Evolutionary conservation across 2,797 vertebrate species (phyloP).

Genomic region (Spatula clypeata): DNA sequence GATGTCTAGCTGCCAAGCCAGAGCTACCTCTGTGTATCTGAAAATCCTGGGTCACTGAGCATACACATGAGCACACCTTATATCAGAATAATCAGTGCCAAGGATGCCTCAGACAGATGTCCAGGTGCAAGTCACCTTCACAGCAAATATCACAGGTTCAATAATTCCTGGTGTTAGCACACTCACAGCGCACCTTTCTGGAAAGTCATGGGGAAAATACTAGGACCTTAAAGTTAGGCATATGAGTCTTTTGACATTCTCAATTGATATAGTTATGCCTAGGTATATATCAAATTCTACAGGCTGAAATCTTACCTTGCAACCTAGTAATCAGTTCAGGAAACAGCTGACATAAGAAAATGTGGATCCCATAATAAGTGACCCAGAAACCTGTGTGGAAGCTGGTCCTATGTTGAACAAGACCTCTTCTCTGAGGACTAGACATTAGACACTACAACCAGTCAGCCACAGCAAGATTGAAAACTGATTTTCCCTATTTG

Average conservation of each 20-base stretch:
- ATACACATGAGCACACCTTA: not conserved
- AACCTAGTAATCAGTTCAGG: not conserved
- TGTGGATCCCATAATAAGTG: not conserved
- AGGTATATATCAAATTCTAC: not conserved
- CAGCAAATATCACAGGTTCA: not conserved
- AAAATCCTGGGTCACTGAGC: constrained; percentile 2
- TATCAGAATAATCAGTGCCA: not conserved
- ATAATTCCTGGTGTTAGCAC: not conserved
- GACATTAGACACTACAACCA: not conserved
- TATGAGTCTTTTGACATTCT: not conserved
- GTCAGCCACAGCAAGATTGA: not conserved
- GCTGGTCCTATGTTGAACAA: not conserved
- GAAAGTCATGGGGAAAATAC: not conserved
- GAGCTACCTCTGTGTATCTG: not conserved
- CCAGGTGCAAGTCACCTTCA: not conserved
- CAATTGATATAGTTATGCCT: not conserved
- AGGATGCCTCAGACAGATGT: not conserved
- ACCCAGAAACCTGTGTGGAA: fast-evolving
- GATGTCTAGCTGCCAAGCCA: not conserved
- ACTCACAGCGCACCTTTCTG: not conserved
- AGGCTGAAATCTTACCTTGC: not conserved
- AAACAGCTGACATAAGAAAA: not conserved
- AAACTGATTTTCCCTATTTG: not conserved
- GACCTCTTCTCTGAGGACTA: not conserved
- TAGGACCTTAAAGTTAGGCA: not conserved